These are phyloP conservation scores for Acrobasis suavella DNA, from an alignment of 2,888 invertebrate species.

Conservation along the genomic window DNA sequence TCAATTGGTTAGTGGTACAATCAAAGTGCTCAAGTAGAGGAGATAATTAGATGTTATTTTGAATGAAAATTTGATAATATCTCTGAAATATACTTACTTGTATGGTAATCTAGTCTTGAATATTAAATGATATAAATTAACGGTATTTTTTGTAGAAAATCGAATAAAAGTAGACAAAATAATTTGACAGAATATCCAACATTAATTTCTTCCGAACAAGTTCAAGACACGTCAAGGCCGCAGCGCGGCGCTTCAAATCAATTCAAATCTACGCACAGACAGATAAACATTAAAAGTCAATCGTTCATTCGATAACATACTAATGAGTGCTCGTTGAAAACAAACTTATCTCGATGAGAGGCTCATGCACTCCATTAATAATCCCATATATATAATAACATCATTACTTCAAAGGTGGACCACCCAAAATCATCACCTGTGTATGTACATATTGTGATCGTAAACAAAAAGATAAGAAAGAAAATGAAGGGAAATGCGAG, in stretches of 20 bases:
- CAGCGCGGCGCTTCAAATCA: conserved; percentile 40
- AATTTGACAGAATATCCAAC: background rate
- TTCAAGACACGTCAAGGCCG: conserved; percentile 30
- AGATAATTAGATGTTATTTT: no score
- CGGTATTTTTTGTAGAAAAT: background rate
- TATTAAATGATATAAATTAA: no score
- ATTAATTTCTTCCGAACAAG: conserved; percentile 4
- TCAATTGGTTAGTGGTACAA: no score
- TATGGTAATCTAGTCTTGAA: no score
- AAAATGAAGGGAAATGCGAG: conserved; percentile 58
- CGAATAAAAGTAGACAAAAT: background rate
- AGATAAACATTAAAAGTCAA: conserved; percentile 69
- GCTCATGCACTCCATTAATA: conserved; percentile 71
- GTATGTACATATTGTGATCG: conserved; percentile 54
- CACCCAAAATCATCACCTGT: conserved; percentile 81
- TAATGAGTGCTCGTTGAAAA: conserved; percentile 74
- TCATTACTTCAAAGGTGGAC: conserved; percentile 69
- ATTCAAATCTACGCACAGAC: conserved; percentile 55
- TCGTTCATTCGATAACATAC: conserved; percentile 70
- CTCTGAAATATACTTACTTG: no score
- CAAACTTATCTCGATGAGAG: conserved; percentile 78
- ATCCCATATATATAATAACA: conserved; percentile 74
- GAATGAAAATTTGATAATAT: no score
- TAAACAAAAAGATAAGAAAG: conserved; percentile 65
- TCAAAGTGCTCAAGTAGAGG: no score